Evolutionary conservation across 2,888 invertebrate species (phyloP), one percentile per base, ranked within the genome.

Genomic region (Drosophila macrothrix): DNA sequence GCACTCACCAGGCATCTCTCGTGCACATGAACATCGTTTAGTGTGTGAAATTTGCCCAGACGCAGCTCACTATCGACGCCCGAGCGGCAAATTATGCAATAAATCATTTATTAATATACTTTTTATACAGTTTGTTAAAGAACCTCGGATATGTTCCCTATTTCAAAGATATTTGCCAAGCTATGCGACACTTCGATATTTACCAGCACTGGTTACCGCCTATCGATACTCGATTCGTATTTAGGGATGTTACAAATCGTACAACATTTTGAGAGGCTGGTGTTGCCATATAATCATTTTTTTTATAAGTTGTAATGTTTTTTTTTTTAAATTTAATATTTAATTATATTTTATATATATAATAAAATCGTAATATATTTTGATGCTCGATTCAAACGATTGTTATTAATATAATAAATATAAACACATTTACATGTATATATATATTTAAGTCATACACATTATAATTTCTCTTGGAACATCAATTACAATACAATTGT

Each of bases 1-100:
- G 7, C 7, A 73, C 94, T 94, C 94, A 97, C 97, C 94, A 96
- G 94, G 91, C 97, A 97, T 92, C 95, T 96, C 85, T 96, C 96
- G 91, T 97, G 97, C 3, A 96, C 96, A 43, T 94, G 93, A 33
- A 96, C 93, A 16, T 94, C 94, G 16, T 94, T 9, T 1, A 3
- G 28, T 14, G 2, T 7, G 35, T 67, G 39, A 0, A 66, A 1
- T 33, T 52, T 33, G 10, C 80, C 80, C 0, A 74, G 25, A 4
- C 25, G 49, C 19, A 80, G n/a, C 7, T 64, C 81, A 28, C 78
- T 14, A 4, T 28, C 10, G 0, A 10, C 4, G 3, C 3, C 1
- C 3, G 43, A 43, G 33, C 58, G 50, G 19, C 80, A 80, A 35
- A 80, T 49, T 10, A 39, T 0, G 33, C 80, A 80, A 0, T 31